Percentiles rank a stretch among this genome's conserved stretches.
Conservation (phyloP, 2,888 invertebrate species). For the Cheilosia grossa region DNA sequence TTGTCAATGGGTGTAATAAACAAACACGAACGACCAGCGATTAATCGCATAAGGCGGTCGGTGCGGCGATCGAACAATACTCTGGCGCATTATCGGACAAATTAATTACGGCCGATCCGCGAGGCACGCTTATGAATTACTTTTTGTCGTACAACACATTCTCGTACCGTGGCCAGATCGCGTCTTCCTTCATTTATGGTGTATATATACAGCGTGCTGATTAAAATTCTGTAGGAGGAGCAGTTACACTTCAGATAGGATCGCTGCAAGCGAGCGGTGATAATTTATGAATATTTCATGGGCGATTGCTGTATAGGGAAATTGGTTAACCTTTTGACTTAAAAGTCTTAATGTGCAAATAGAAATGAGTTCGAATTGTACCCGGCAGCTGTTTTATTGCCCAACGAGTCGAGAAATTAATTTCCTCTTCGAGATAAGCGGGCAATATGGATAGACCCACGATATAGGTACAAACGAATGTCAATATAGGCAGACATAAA, state of each 20-base stretch:
- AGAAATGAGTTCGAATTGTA: neutral
- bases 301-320: neutral
- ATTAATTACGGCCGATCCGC: slow-evolving; percentile 19
- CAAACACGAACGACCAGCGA: slow-evolving; percentile 12
- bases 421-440: slow-evolving; percentile 15
- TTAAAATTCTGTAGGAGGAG: slow-evolving; percentile 13
- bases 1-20: slow-evolving; percentile 53
- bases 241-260: slow-evolving; percentile 33
- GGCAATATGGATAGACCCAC: too few relatives aligned
- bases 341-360: neutral
- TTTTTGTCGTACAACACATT: slow-evolving; percentile 3
- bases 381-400: neutral
- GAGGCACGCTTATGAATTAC: slow-evolving; percentile 50
- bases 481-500: too few relatives aligned
- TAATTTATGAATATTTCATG: slow-evolving; percentile 23
- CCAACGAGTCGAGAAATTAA: slow-evolving; percentile 12
- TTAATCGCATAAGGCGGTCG: neutral
- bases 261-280: neutral
- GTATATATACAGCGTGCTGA: neutral
- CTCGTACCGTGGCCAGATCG: neutral
- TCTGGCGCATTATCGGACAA: neutral
- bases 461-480: too few relatives aligned
- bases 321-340: slow-evolving; percentile 24
- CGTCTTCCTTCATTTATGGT: neutral
- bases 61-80: neutral